Conservation (phyloP, 2,113 vertebrate genomes). For the Sapajus apella region DNA sequence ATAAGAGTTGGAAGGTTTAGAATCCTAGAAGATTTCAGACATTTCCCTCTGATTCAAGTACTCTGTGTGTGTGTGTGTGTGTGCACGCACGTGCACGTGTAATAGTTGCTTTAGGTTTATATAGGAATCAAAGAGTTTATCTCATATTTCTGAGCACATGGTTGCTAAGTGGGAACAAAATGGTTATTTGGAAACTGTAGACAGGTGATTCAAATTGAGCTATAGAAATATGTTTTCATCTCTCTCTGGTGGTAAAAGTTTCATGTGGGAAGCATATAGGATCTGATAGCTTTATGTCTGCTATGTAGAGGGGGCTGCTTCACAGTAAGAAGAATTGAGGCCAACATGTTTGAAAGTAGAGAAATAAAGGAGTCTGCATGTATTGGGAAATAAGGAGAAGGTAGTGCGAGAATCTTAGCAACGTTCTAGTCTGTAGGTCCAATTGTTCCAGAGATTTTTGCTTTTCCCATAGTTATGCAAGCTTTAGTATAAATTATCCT, state of each 20-base stretch:
- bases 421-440: background rate
- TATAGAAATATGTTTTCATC: background rate
- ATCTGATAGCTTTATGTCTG: background rate
- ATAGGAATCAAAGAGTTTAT: background rate
- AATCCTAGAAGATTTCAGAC: background rate
- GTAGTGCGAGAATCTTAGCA: background rate
- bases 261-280: background rate
- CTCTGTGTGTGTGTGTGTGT: too few relatives aligned
- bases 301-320: background rate
- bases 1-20: background rate
- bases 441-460: background rate
- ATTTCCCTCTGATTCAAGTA: background rate
- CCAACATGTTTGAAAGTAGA: background rate
- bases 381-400: background rate
- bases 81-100: too few relatives aligned
- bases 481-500: background rate
- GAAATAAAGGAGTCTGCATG: background rate
- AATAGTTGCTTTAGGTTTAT: background rate
- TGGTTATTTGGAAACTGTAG: background rate
- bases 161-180: background rate
- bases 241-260: background rate
- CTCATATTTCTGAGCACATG: background rate
- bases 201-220: background rate
- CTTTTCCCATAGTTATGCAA: background rate
- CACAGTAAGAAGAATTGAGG: background rate